Base-by-base conservation (phyloP, 2,113 vertebrate genomes). In the Boleophthalmus pectinirostris region DNA sequence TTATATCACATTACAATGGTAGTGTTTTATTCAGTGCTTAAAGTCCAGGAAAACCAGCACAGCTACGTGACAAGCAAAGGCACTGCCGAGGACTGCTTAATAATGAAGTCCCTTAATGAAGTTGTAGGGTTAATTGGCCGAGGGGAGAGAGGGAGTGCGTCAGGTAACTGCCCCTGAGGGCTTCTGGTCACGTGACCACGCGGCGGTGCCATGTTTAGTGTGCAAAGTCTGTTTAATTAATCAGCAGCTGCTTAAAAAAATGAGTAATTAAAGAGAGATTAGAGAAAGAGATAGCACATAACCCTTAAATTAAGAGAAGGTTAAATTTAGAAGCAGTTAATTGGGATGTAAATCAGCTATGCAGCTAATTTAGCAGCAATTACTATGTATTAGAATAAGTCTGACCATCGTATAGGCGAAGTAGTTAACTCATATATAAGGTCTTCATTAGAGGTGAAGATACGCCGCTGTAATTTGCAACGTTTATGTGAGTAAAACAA, bases 71-170 rank as follows among this genome's bases (percentile, higher is more conserved):
- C 72, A 78, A 82, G 29, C 78, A 76, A 82, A 74, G 67, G 5
- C 21, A 47, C 79, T 74, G 80, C 45, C 9, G 73, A 77, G 80
- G 73, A 69, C 66, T 66, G 74, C 78, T 82, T 73, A 82, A 84
- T 79, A 81, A 88, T 89, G 83, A 82, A 86, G 75, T 78, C 70
- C 24, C 68, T 78, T 85, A 83, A 88, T 88, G 76, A 86, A 85
- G 81, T 81, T 83, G 68, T 66, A 49, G 54, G 77, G 71, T 74
- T 88, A 81, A 83, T 75, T 78, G 73, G 85, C 77, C 53, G 68
- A 57, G 21, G 64, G 76, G 68, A 72, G 78, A 53, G 72, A 66
- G 57, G 79, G 67, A 72, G 67, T 53, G 23, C 73, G 70, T 69
- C 78, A 79, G 80, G 76, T 83, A 70, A 68, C 69, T 47, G 24